Percentiles rank a stretch among this genome's conserved stretches.
These are phyloP conservation scores for Thymelicus sylvestris DNA, from an alignment of 2,888 invertebrate genomes.

Conservation along the genomic window DNA sequence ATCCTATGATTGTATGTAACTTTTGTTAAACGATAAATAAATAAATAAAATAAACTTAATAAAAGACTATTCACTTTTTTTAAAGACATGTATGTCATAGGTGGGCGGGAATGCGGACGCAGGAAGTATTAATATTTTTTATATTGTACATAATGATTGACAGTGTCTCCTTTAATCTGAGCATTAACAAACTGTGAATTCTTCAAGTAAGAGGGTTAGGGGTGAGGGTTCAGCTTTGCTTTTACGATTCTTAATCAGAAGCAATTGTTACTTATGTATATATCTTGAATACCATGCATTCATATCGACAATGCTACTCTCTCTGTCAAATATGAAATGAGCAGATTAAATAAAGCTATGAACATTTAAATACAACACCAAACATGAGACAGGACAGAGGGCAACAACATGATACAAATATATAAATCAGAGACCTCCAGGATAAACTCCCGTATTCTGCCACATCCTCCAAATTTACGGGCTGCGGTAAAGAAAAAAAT, in stretches of 20 bases:
- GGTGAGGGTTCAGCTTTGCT: neutral
- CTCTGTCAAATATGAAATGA: neutral
- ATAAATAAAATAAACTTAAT: no score
- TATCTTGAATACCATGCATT: neutral
- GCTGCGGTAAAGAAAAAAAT: constrained; percentile 60
- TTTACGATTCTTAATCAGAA: no score
- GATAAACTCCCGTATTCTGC: constrained; percentile 78
- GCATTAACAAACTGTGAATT: neutral
- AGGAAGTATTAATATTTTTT: no score
- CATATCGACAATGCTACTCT: neutral
- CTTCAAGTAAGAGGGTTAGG: neutral
- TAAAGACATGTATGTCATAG: no score
- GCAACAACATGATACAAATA: constrained; percentile 42
- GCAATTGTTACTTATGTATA: neutral
- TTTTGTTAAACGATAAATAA: no score
- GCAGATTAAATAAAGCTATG: neutral
- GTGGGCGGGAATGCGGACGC: no score
- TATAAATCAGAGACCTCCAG: constrained; percentile 69
- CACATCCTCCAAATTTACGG: constrained; percentile 65
- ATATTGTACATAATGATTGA: no score
- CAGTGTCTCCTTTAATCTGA: neutral
- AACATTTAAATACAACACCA: constrained; percentile 6
- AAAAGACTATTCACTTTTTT: no score
- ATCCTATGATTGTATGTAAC: no score
- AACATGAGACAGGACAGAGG: constrained; percentile 4